Evolutionary conservation across 2,797 vertebrate species (phyloP).

Genomic region (Anas georgica): DNA sequence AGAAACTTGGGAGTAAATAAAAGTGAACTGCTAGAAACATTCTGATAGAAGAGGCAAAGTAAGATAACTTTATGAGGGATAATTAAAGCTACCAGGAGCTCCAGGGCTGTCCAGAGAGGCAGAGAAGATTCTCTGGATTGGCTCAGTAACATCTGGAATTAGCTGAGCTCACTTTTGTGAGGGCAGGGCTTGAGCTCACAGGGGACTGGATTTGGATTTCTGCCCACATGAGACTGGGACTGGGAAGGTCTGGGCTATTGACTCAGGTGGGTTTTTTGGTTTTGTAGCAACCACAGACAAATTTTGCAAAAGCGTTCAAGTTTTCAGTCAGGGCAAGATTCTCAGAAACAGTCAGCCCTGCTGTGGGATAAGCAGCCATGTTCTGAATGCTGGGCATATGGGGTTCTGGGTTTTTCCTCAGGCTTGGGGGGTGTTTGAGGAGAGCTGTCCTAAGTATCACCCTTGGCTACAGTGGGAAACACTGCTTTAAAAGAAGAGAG

Average conservation of each 20-base stretch:
- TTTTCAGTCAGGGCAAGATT: neutral
- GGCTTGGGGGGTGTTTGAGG: neutral
- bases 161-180: neutral
- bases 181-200: fast-evolving
- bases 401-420: neutral
- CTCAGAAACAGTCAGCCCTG: fast-evolving
- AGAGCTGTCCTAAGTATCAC: neutral
- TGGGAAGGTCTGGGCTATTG: neutral
- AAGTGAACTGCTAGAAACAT: neutral
- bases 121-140: neutral
- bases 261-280: neutral
- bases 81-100: neutral
- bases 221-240: neutral
- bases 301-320: neutral
- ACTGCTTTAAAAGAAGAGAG: neutral
- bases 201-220: neutral
- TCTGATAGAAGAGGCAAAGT: neutral
- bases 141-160: neutral
- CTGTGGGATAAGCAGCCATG: neutral
- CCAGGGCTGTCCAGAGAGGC: neutral
- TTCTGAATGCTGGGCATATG: neutral
- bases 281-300: neutral
- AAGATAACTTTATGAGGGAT: neutral
- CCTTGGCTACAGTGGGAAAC: neutral
- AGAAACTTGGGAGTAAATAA: neutral